Evolutionary conservation across 2,797 vertebrate genomes (phyloP), one percentile per base, ranked within the genome.

Genomic region (Tangara arthus): DNA sequence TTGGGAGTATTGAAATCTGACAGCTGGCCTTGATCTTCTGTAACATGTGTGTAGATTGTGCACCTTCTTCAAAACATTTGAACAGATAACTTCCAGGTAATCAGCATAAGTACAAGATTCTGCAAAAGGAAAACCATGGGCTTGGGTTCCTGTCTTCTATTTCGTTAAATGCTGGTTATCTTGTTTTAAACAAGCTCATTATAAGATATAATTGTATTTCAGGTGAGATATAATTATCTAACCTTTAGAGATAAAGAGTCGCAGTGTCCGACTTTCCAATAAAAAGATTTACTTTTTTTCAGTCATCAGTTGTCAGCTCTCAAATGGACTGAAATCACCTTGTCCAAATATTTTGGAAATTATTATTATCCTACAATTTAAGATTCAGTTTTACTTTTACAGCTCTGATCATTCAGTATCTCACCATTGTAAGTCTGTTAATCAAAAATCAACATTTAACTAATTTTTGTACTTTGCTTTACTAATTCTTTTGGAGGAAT

Each of bases 31-130:
- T 56, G 28, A 34, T 87, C 68, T 63, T 41, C 28, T 53, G 12
- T 50, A n/a, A 42, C 0, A 0, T 19, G 27, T 22, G 4, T 39
- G 9, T 42, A 57, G 11, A 32, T 15, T 19, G 5, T 77, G 18
- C 18, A 55, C 24, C 41, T 68, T 78, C 18, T 46, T 19, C 44
- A 84, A 78, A 87, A 55, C 19, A 10, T 71, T 71, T 63, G 49
- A 73, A 61, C 3, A 61, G 26, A 8, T 27, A 44, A n/a, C 3
- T 53, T 46, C 32, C 30, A 37, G 8, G 17, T 42, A 59, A 47
- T 60, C 14, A 76, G 4, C 20, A 3, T 24, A 44, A 63, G 6
- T 27, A 10, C 16, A 46, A 26, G 13, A 60, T 8, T 46, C 19
- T 76, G 15, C 42, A 85, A 68, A 46, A 24, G 27, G 30, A 27